Evolutionary conservation across 2,797 vertebrate genomes (phyloP).

Genomic region (Alcedo atthis): DNA sequence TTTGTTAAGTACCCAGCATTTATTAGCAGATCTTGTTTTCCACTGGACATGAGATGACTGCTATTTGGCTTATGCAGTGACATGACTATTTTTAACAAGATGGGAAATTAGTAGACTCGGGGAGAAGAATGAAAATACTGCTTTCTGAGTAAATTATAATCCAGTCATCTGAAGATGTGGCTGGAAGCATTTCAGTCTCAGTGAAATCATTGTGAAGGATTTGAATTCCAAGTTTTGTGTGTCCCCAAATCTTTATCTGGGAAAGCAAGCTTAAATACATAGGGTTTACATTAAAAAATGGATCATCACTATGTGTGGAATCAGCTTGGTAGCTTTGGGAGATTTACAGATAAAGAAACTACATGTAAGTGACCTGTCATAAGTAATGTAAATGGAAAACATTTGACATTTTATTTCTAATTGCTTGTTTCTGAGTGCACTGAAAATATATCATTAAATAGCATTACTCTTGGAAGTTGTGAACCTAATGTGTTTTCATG

Average conservation of each 20-base stretch:
- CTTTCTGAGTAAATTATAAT: neutral
- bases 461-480: neutral
- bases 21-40: conserved; percentile 1
- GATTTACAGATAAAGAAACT: neutral
- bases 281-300: neutral
- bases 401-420: neutral
- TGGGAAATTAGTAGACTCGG: neutral
- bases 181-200: neutral
- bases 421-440: neutral
- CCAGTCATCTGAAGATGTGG: neutral
- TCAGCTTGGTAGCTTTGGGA: neutral
- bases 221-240: neutral
- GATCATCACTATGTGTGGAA: neutral
- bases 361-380: neutral
- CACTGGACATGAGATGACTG: neutral
- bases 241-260: neutral
- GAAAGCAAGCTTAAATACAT: neutral
- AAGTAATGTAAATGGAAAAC: neutral
- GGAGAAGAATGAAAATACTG: conserved; percentile 15
- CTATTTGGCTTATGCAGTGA: neutral
- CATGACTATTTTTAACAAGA: conserved; percentile 14
- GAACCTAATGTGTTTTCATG: neutral
- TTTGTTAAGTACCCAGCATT: neutral
- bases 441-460: neutral
- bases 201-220: neutral